A percentile compares a stretch with the other conserved stretches of the same genome.
Evolutionary conservation across 2,888 invertebrate species (phyloP).

Genomic region (Euproctis similis): DNA sequence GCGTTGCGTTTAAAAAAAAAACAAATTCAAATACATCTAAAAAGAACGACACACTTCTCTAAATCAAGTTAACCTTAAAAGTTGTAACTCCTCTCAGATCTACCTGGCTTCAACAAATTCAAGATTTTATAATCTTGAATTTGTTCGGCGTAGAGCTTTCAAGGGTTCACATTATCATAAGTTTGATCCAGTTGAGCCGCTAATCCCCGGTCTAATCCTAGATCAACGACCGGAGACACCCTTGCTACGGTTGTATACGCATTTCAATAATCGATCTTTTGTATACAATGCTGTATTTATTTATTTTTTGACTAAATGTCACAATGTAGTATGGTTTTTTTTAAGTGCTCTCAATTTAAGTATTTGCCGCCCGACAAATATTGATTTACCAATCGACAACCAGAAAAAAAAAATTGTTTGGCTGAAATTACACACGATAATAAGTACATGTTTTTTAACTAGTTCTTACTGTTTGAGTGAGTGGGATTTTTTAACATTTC

Average conservation of each 20-base stretch:
- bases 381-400: no score
- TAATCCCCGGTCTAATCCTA: conserved; percentile 49
- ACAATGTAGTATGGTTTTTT: no score
- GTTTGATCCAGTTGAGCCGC: conserved; percentile 50
- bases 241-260: conserved; percentile 7
- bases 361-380: no score
- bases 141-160: conserved; percentile 30
- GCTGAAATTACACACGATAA: no score
- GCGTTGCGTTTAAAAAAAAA: no score
- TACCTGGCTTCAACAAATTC: conserved; percentile 33
- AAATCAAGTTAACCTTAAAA: conserved; percentile 18
- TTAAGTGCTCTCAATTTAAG: no score
- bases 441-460: no score
- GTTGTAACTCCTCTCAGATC: conserved; percentile 10
- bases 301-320: not conserved
- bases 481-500: no score
- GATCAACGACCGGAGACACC: conserved; percentile 24
- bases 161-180: conserved; percentile 63
- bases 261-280: conserved; percentile 24
- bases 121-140: conserved; percentile 28
- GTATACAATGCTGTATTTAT: conserved; percentile 4
- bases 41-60: conserved; percentile 5
- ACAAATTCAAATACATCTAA: no score
- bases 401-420: no score
- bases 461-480: no score